Percentiles rank a stretch among this genome's conserved stretches.
phyloP scores from a whole-genome alignment of 2,888 invertebrate species.

The Calameuta idolon region DNA sequence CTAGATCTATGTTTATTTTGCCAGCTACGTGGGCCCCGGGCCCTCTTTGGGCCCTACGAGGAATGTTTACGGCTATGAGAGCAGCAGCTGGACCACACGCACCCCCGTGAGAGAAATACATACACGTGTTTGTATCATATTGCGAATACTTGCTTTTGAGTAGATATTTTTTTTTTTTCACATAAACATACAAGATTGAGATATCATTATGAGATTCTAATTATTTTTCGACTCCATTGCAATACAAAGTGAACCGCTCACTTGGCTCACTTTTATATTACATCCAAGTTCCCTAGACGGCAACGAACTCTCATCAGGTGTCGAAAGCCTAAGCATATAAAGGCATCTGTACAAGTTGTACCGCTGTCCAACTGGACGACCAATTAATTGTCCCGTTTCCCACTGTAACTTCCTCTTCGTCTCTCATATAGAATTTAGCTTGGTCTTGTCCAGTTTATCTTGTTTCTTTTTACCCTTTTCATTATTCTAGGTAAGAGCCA shows the following conservation, averaged over 20 bases:
- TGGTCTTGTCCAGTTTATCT: background rate
- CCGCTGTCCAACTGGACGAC: background rate
- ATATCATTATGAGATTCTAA: background rate
- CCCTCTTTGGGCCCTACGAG: conserved; percentile 17
- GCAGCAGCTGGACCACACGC: conserved; percentile 33
- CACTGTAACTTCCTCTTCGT: background rate
- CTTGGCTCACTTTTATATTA: background rate
- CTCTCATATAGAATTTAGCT: background rate
- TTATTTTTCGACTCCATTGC: background rate
- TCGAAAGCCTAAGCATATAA: background rate
- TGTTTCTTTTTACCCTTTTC: conserved; percentile 4
- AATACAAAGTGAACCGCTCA: background rate
- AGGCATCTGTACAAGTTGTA: background rate
- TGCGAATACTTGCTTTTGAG: background rate
- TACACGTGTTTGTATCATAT: background rate
- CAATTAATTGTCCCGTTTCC: conserved; percentile 11
- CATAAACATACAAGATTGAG: background rate
- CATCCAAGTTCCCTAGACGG: background rate
- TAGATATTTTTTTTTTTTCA: background rate
- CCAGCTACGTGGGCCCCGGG: conserved; percentile 3
- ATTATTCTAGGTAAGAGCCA: conserved; percentile 7
- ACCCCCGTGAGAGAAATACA: conserved; percentile 9
- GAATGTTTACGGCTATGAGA: conserved; percentile 32
- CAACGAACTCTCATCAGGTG: background rate
- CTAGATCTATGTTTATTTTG: conserved; percentile 11